Conservation (phyloP, 2,113 vertebrate species). For the Takifugu flavidus region DNA sequence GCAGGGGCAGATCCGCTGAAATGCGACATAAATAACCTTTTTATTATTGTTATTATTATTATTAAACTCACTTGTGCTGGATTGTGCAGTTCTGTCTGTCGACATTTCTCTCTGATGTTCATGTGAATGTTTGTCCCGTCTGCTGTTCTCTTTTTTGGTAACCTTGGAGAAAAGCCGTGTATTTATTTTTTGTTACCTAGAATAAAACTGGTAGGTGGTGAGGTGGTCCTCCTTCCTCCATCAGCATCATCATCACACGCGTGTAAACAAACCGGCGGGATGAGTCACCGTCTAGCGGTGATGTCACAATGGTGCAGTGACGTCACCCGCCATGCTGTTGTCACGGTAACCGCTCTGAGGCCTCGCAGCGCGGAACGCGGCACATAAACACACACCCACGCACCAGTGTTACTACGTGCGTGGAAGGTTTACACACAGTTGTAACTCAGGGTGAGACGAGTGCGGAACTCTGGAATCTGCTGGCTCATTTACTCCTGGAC, state of each 20-base stretch:
- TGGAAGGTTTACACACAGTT: not conserved
- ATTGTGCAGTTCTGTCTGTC: slow-evolving; percentile 55
- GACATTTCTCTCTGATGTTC: slow-evolving; percentile 61
- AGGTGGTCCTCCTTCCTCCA: slow-evolving; percentile 1
- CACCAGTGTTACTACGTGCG: not conserved
- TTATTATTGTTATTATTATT: slow-evolving; percentile 2
- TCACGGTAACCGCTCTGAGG: slow-evolving; percentile 58
- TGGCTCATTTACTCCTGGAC: slow-evolving; percentile 18
- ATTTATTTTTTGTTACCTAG: slow-evolving; percentile 81
- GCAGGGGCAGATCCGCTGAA: too few species aligned
- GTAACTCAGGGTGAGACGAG: not conserved
- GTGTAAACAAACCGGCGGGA: slow-evolving; percentile 6
- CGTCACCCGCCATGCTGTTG: slow-evolving; percentile 65
- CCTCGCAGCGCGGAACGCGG: not conserved
- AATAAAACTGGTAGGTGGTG: slow-evolving; percentile 74
- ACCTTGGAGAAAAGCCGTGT: slow-evolving; percentile 71
- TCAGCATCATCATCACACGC: slow-evolving; percentile 1
- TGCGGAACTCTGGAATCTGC: slow-evolving; percentile 10
- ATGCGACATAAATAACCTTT: not conserved
- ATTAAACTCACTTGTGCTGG: slow-evolving; percentile 52
- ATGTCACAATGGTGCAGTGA: slow-evolving; percentile 69
- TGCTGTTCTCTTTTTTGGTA: slow-evolving; percentile 54
- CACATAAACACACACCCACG: not conserved
- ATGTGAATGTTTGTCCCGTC: slow-evolving; percentile 59
- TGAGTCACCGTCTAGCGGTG: slow-evolving; percentile 69